phyloP scores from a whole-genome alignment of 64 coral and sea anemone species.

The Pachyseris speciosa region DNA sequence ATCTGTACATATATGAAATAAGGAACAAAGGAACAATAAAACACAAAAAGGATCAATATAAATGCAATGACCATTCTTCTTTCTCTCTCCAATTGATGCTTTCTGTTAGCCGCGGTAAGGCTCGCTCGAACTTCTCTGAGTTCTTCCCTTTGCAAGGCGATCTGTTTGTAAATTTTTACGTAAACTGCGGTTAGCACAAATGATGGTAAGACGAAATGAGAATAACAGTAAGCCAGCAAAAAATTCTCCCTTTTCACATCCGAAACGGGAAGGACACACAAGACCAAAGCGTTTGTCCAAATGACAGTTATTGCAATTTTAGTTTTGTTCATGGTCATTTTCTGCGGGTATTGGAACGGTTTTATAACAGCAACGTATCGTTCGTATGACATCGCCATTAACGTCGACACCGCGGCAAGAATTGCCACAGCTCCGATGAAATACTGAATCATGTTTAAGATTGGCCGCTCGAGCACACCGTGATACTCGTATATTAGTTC shows the following conservation, averaged over 20 bases:
- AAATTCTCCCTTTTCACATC: constrained; percentile 13
- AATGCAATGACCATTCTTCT: constrained; percentile 10
- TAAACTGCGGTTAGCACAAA: constrained; percentile 19
- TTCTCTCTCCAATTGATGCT: constrained; percentile 8
- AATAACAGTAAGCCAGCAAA: constrained; percentile 31
- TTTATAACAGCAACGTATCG: constrained; percentile 16
- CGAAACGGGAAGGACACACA: constrained; percentile 3
- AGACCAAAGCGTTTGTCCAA: constrained; percentile 23
- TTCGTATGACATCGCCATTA: constrained; percentile 44
- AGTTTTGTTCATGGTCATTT: not conserved
- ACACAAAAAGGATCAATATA: not conserved
- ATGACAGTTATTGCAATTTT: not conserved
- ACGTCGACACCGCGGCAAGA: constrained; percentile 5
- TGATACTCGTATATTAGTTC: not conserved
- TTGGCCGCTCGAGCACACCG: not conserved
- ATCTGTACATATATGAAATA: constrained; percentile 13
- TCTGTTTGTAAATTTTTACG: constrained; percentile 17
- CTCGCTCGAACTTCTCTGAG: constrained; percentile 14
- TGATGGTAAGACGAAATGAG: constrained; percentile 26
- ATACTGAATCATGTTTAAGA: not conserved
- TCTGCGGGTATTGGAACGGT: constrained; percentile 28
- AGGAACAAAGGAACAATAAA: constrained; percentile 21
- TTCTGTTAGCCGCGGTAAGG: not conserved
- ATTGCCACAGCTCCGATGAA: constrained; percentile 31
- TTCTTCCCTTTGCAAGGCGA: not conserved